Evolutionary conservation across 2,888 invertebrate genomes (phyloP), one percentile per base, ranked within the genome.

Genomic region (Caenorhabditis afra): DNA sequence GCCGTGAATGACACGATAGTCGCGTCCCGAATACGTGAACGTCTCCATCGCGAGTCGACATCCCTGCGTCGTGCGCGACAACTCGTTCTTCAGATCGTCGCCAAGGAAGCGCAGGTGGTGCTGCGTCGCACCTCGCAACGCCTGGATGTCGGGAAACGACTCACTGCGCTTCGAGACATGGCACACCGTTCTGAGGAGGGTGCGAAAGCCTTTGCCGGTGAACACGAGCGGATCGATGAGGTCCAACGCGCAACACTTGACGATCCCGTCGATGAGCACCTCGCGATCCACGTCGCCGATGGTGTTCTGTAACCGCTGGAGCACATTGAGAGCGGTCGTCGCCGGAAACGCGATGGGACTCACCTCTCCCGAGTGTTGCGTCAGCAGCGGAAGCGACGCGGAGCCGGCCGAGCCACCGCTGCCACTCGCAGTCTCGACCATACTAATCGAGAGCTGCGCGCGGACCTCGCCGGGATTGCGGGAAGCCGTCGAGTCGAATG

Each of bases 231-330:
- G 83, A 70, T 83, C 82, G n/a, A 83, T 70, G 18, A 85, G 75
- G 44, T 85, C 85, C 1, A 83, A 58, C 11, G 82, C 84, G 44
- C 82, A 82, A 12, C 80, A 81, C 37, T 81, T 65, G 47, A 83
- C 81, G 10, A 82, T 78, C 10, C 82, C 75, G 29, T 85, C 85
- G 8, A 76, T 79, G 5, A 85, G 64, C 22, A 78, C 68, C 49
- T 84, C 84, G 0, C 80, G 70, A 64, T 85, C 85, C 18, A 83
- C 81, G 49, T 85, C 85, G 10, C 82, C 82, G 14, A 85, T 78
- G 0, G 81, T 67, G 14, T 70, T 77, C 64, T 84, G 81, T 22
- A 71, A 71, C 49, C 11, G 7, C 41, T 11, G 14, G 52, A 52
- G n/a, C 47, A n/a, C 47, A 18, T 47, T 47, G 55, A 23, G 18